Evolutionary conservation across 2,888 invertebrate genomes (phyloP).

Genomic region (Thalpophila matura): DNA sequence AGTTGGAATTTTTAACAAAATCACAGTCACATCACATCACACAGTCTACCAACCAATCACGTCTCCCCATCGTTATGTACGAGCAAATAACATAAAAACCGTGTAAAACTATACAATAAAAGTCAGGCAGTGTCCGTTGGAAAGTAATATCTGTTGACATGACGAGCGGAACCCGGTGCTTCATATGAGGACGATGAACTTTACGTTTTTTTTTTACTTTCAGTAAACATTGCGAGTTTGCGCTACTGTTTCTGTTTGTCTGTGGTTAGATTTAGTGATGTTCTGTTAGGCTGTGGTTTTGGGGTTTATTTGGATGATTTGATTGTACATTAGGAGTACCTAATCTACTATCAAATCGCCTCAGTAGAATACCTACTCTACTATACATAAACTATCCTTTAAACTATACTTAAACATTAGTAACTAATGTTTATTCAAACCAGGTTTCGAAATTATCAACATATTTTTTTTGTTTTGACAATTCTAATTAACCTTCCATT

Average conservation of each 20-base stretch:
- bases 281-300: neutral
- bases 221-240: slow-evolving; percentile 41
- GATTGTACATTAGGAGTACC: neutral
- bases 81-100: slow-evolving; percentile 26
- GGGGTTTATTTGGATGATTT: neutral
- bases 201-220: slow-evolving; percentile 60
- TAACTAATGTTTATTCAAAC: too few species aligned
- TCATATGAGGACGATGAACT: slow-evolving; percentile 68
- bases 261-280: slow-evolving; percentile 14
- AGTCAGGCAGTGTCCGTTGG: slow-evolving; percentile 37
- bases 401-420: neutral
- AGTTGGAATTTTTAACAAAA: slow-evolving; percentile 8
- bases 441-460: too few species aligned
- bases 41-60: slow-evolving; percentile 11
- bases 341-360: neutral
- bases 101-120: slow-evolving; percentile 34
- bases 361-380: too few species aligned
- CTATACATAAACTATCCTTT: neutral
- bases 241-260: slow-evolving; percentile 20
- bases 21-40: neutral
- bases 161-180: slow-evolving; percentile 69
- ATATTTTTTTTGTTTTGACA: neutral
- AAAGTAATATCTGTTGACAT: slow-evolving; percentile 71
- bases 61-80: neutral
- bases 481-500: too few species aligned